Evolutionary conservation across 2,797 vertebrate species (phyloP).

Genomic region (Poecilia wingei): DNA sequence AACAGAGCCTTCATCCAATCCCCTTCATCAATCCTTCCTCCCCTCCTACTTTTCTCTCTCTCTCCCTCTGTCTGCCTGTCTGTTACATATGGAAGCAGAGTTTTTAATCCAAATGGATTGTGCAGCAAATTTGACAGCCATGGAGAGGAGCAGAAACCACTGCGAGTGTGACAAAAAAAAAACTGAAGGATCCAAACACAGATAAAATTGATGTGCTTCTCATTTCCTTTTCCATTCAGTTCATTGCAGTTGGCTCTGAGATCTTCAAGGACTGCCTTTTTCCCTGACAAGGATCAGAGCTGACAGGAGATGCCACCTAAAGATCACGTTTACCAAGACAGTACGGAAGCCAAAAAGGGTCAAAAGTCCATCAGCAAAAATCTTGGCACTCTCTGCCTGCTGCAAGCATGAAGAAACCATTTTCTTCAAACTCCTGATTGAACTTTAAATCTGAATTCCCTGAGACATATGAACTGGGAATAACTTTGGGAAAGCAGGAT

Average conservation of each 20-base stretch:
- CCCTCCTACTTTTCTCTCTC: slow-evolving; percentile 7
- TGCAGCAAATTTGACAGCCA: slow-evolving; percentile 75
- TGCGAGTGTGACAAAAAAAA: slow-evolving; percentile 4
- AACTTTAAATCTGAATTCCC: slow-evolving; percentile 10
- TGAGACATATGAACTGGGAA: neutral
- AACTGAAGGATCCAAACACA: slow-evolving; percentile 10
- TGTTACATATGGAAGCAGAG: slow-evolving; percentile 58
- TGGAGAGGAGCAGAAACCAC: slow-evolving; percentile 57
- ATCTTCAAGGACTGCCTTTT: neutral
- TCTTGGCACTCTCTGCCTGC: neutral
- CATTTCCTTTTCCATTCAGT: neutral
- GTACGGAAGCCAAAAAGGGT: slow-evolving; percentile 6
- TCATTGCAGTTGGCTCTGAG: neutral
- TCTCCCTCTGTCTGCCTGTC: slow-evolving; percentile 24
- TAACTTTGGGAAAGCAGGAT: slow-evolving; percentile 37
- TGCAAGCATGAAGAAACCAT: slow-evolving; percentile 62
- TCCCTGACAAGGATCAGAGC: slow-evolving; percentile 7
- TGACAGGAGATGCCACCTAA: slow-evolving; percentile 30
- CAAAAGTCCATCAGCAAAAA: neutral
- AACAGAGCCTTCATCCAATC: slow-evolving; percentile 80
- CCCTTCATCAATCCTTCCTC: slow-evolving; percentile 49
- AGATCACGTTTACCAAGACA: neutral
- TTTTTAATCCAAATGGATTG: slow-evolving; percentile 84
- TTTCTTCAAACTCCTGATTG: slow-evolving; percentile 30
- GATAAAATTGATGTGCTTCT: neutral